phyloP scores from a whole-genome alignment of 2,888 invertebrate genomes.

The Ypsolopha scabrella region DNA sequence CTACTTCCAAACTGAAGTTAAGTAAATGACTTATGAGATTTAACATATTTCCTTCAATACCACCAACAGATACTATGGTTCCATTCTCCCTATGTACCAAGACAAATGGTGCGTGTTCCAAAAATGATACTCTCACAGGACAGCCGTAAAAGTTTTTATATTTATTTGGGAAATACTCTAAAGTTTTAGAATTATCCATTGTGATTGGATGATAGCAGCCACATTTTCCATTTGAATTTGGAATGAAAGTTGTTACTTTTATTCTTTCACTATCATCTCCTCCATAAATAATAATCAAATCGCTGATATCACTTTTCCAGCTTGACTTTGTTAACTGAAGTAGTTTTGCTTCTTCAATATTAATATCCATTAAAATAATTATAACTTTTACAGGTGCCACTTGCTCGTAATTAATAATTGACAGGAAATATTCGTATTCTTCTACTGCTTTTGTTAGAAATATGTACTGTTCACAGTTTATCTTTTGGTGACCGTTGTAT shows the following conservation, averaged over 20 bases:
- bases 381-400: slow-evolving; percentile 24
- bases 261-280: slow-evolving; percentile 12
- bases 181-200: slow-evolving; percentile 12
- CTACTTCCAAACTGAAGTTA: neutral
- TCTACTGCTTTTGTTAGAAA: slow-evolving; percentile 21
- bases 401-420: slow-evolving; percentile 18
- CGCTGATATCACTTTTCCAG: slow-evolving; percentile 30
- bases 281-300: slow-evolving; percentile 27
- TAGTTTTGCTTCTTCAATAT: slow-evolving; percentile 12
- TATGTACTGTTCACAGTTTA: slow-evolving; percentile 21
- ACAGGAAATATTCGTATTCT: slow-evolving; percentile 24
- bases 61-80: slow-evolving; percentile 18
- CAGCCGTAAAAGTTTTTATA: slow-evolving; percentile 35
- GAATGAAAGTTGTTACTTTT: slow-evolving; percentile 28
- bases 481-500: neutral
- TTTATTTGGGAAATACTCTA: slow-evolving; percentile 28
- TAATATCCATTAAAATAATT: slow-evolving; percentile 19
- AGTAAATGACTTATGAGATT: neutral
- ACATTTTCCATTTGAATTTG: slow-evolving; percentile 27
- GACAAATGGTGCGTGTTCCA: slow-evolving; percentile 22
- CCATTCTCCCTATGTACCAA: slow-evolving; percentile 16
- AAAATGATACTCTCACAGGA: slow-evolving; percentile 21
- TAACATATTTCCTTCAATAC: slow-evolving; percentile 24
- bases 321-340: slow-evolving; percentile 22
- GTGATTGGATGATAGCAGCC: slow-evolving; percentile 22